phyloP scores from a whole-genome alignment of 1,140 invertebrate species.

The Calliopsis andreniformis region DNA sequence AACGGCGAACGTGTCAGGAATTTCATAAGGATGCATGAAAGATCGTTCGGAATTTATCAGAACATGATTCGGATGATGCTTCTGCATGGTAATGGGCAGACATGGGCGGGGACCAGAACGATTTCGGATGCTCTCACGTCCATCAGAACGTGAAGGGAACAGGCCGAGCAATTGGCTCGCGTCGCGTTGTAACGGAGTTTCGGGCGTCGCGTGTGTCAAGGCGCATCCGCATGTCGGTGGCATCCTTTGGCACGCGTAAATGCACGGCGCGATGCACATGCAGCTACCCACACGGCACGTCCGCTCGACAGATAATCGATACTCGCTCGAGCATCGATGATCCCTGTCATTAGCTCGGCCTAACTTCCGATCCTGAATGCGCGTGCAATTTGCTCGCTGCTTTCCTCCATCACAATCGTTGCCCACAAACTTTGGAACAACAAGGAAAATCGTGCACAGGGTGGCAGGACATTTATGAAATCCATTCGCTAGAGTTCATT shows the following conservation, averaged over 20 bases:
- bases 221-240: constrained; percentile 61
- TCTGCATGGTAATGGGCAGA: neutral
- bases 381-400: constrained; percentile 8
- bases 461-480: too few relatives aligned
- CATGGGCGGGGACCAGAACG: neutral
- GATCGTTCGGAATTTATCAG: too few relatives aligned
- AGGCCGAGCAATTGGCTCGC: constrained; percentile 16
- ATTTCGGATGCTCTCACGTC: constrained; percentile 42
- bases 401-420: neutral
- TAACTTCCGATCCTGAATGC: constrained; percentile 45
- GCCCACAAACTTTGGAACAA: neutral
- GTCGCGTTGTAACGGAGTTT: constrained; percentile 40
- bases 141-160: constrained; percentile 38
- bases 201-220: constrained; percentile 48
- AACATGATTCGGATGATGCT: too few relatives aligned
- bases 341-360: constrained; percentile 68
- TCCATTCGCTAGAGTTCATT: too few relatives aligned
- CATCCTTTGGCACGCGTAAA: constrained; percentile 49
- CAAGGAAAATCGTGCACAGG: too few relatives aligned
- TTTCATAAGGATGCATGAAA: too few relatives aligned
- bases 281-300: constrained; percentile 48
- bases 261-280: constrained; percentile 41
- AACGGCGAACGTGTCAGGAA: too few relatives aligned
- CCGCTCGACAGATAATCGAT: constrained; percentile 75
- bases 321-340: constrained; percentile 65